Percentiles rank a stretch among this genome's conserved stretches.
Conservation (phyloP, 2,113 vertebrate genomes). For the Tragelaphus buxtoni region DNA sequence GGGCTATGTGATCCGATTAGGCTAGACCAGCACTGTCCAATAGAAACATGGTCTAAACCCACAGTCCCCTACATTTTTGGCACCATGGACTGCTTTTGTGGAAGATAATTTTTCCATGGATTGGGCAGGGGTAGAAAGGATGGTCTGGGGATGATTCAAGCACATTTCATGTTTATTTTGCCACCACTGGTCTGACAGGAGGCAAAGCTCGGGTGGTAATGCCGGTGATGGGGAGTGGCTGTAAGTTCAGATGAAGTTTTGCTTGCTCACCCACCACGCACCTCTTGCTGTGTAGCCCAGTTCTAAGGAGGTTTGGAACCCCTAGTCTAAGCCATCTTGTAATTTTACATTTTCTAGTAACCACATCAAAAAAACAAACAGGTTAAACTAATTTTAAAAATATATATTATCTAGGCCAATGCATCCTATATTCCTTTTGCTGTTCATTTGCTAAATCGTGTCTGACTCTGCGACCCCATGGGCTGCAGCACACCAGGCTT, state of each 20-base stretch:
- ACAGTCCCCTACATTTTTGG: neutral
- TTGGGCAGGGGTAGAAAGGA: neutral
- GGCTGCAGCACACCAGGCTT: neutral
- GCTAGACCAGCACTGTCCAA: neutral
- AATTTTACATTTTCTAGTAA: neutral
- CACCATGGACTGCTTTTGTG: neutral
- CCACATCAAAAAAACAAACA: neutral
- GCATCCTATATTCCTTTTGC: neutral
- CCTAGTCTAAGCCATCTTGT: accelerated
- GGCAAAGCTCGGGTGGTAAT: neutral
- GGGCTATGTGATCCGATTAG: neutral
- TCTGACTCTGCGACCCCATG: accelerated
- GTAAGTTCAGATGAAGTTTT: neutral
- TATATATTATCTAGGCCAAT: neutral
- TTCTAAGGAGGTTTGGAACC: neutral
- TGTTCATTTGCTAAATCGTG: neutral
- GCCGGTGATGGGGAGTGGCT: neutral
- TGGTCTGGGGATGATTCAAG: neutral
- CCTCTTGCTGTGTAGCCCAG: neutral
- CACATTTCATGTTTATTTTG: neutral
- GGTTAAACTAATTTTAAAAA: neutral
- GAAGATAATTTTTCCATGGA: neutral
- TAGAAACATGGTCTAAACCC: neutral
- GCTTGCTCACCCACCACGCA: neutral
- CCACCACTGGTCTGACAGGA: neutral